These are phyloP conservation scores for Hirundo rustica DNA, from an alignment of 2,797 vertebrate species.

Conservation along the genomic window DNA sequence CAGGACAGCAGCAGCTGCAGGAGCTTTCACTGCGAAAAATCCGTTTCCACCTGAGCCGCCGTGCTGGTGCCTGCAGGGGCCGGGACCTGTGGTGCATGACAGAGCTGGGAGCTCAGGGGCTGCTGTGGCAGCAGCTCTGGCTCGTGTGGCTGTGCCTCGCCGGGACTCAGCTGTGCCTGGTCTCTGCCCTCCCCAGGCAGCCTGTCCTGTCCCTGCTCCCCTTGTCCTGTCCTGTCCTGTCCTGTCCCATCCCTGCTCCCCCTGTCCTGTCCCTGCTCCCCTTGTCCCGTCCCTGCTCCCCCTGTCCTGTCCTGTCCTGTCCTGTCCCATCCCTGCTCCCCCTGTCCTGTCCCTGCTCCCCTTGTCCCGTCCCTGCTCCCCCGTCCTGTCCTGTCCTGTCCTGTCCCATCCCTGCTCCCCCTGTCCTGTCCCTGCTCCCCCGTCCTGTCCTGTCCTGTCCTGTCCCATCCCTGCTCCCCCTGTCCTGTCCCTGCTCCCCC, in stretches of 20 bases:
- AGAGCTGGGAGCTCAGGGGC: neutral
- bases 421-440: too few species aligned
- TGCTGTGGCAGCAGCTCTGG: neutral
- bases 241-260: too few species aligned
- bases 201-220: neutral
- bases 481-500: too few species aligned
- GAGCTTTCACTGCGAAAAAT: neutral
- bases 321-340: too few species aligned
- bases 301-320: too few species aligned
- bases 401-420: too few species aligned
- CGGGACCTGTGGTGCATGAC: neutral
- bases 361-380: too few species aligned
- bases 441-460: too few species aligned
- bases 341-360: too few species aligned
- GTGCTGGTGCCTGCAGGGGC: accelerated
- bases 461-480: too few species aligned
- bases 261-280: neutral
- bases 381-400: too few species aligned
- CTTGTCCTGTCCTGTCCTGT: neutral
- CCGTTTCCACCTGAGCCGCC: neutral
- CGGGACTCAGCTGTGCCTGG: neutral
- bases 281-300: too few species aligned
- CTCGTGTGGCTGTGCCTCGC: neutral
- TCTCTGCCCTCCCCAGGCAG: neutral
- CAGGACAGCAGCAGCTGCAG: neutral